These are phyloP conservation scores for Brachyrhaphis roseni DNA, from an alignment of 2,797 vertebrate genomes.

Conservation along the genomic window DNA sequence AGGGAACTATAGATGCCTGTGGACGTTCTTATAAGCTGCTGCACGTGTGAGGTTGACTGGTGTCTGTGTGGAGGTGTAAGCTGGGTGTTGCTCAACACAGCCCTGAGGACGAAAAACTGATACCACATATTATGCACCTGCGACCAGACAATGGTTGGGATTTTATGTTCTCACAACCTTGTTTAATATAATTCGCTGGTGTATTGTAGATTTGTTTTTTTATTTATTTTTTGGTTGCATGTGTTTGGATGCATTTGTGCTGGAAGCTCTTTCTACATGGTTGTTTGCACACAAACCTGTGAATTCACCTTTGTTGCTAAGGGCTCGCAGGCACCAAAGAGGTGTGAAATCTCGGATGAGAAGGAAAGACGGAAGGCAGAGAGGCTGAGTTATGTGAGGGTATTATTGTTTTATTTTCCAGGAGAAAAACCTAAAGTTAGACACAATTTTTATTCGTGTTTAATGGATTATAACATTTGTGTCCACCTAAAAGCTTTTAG, in stretches of 20 bases:
- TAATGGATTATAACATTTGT: slow-evolving; percentile 9
- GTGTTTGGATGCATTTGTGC: slow-evolving; percentile 4
- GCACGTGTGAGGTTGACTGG: not conserved
- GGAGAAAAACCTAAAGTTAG: slow-evolving; percentile 9
- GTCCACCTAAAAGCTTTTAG: not conserved
- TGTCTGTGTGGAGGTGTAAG: slow-evolving; percentile 33
- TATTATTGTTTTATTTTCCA: slow-evolving; percentile 23
- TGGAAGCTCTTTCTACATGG: slow-evolving; percentile 16
- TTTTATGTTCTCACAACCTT: slow-evolving; percentile 29
- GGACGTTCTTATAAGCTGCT: slow-evolving; percentile 11
- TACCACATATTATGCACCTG: slow-evolving; percentile 42
- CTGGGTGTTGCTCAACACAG: slow-evolving; percentile 46
- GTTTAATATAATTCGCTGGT: slow-evolving; percentile 17
- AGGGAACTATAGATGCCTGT: slow-evolving; percentile 8
- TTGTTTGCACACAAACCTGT: slow-evolving; percentile 14
- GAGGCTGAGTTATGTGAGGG: not conserved
- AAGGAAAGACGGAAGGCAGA: slow-evolving; percentile 28
- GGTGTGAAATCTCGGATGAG: slow-evolving; percentile 28
- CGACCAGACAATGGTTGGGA: slow-evolving; percentile 33
- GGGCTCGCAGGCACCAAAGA: slow-evolving; percentile 32
- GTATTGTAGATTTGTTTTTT: not conserved
- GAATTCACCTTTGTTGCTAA: slow-evolving; percentile 47
- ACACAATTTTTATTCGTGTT: not conserved
- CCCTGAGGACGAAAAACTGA: slow-evolving; percentile 29
- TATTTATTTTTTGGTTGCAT: not conserved